A percentile compares a stretch with the other conserved stretches of the same genome.
These are phyloP conservation scores for Trialeurodes vaporariorum DNA, from an alignment of 1,140 invertebrate genomes.

Conservation along the genomic window DNA sequence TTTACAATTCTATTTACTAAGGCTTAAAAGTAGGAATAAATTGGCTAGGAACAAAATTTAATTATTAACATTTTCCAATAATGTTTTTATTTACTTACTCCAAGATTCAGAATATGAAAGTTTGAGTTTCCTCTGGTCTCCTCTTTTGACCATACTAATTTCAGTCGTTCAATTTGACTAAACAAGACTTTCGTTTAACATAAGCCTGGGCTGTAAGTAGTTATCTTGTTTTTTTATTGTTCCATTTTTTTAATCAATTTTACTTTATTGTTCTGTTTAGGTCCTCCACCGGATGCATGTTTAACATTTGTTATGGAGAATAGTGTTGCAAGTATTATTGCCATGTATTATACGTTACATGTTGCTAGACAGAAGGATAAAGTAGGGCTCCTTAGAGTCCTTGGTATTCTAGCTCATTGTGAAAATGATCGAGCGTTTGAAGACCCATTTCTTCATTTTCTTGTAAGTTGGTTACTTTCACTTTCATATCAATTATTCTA, in stretches of 20 bases:
- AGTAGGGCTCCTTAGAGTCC: conserved; percentile 70
- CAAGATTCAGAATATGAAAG: too few species aligned
- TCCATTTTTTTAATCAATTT: background rate
- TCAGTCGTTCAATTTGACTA: too few species aligned
- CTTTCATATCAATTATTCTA: background rate
- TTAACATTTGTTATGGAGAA: conserved; percentile 83
- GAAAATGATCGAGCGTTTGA: conserved; percentile 86
- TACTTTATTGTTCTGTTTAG: conserved; percentile 30
- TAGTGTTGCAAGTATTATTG: conserved; percentile 77
- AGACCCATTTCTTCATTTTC: conserved; percentile 86
- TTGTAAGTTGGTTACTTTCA: conserved; percentile 42
- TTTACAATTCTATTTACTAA: too few species aligned
- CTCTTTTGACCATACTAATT: too few species aligned
- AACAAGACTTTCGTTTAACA: too few species aligned
- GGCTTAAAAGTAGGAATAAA: too few species aligned
- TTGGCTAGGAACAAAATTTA: too few species aligned
- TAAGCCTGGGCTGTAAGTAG: background rate
- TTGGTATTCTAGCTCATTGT: conserved; percentile 79
- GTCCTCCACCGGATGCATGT: conserved; percentile 82
- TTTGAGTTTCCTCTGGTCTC: too few species aligned
- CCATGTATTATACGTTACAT: conserved; percentile 92
- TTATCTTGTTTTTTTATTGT: background rate
- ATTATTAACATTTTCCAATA: too few species aligned
- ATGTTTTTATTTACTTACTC: too few species aligned
- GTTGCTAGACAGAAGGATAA: conserved; percentile 68